A percentile compares a stretch with the other conserved stretches of the same genome.
Conservation (phyloP, 2,888 invertebrate species). For the Mimachlamys varia region DNA sequence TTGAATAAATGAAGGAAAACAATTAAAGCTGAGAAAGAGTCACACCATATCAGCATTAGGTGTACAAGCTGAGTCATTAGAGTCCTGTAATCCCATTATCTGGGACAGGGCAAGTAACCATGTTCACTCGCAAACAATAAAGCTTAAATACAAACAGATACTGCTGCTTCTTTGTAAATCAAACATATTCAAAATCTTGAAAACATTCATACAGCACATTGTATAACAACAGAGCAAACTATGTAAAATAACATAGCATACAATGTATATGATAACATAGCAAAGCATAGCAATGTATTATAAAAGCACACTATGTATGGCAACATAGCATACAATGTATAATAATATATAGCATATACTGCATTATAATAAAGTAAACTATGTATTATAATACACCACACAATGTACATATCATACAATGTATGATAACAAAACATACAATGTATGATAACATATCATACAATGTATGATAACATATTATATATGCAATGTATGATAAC, state of each 20-base stretch:
- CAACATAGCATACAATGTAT: no score
- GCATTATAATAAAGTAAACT: no score
- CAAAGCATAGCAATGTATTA: no score
- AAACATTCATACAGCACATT: not conserved
- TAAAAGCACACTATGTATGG: no score
- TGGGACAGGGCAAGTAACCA: not conserved
- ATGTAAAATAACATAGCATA: not conserved
- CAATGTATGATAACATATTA: no score
- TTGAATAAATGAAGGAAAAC: slow-evolving; percentile 33
- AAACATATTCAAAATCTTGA: not conserved
- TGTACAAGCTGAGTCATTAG: not conserved
- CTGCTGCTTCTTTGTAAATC: not conserved
- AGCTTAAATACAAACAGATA: not conserved
- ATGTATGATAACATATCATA: no score
- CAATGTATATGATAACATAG: no score
- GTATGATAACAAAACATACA: no score
- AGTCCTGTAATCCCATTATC: not conserved
- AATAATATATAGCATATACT: no score
- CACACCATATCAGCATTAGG: not conserved
- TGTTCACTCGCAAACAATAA: not conserved
- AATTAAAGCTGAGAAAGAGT: not conserved
- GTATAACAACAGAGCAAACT: not conserved
- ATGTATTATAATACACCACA: no score
- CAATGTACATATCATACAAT: no score
- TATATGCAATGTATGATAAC: no score